Evolutionary conservation across 2,113 vertebrate species (phyloP), one percentile per base, ranked within the genome.

Genomic region (Mustela nigripes): DNA sequence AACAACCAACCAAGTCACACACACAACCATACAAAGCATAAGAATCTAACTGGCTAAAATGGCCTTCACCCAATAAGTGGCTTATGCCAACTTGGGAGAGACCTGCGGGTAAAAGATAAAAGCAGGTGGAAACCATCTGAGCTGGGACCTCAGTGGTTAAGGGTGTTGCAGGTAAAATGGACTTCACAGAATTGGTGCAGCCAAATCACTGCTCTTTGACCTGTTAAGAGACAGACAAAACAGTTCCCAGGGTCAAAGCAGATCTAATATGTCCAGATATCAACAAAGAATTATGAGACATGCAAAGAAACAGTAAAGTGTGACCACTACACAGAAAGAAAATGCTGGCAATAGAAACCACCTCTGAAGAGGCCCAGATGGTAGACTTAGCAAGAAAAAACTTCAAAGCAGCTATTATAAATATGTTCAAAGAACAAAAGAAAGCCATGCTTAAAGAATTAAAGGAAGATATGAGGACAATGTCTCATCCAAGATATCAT

Each of bases 351-450:
- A 88, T 39, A 95, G 62, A 83, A 96, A 96, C 21, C 83, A 28
- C 56, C 67, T 97, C 90, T 94, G 67, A 96, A 93, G 86, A 95
- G 58, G 31, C 85, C 74, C 94, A 96, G 58, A 92, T 95, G 94
- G 94, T 94, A 28, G 14, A 83, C 76, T 71, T 60, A 95, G 67
- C 10, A 78, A 65, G 9, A 81, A 97, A 89, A 73, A 89, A 81
- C 50, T 92, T 97, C 65, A 92, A 91, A 96, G 73, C 48, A 87
- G 14, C 60, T 87, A 85, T 86, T 94, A 92, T 65, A 97, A 94
- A 92, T 80, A 86, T 73, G 74, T 82, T 96, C 53, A 96, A 92
- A 94, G 95, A 87, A 94, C 67, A 94, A 87, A 94, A 96, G 62
- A 14, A 96, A 97, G 89, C 16, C 83, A 81, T 82, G 19, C 71